Base-by-base conservation (phyloP, 2,888 invertebrate species). In the Apodemia mormo region DNA sequence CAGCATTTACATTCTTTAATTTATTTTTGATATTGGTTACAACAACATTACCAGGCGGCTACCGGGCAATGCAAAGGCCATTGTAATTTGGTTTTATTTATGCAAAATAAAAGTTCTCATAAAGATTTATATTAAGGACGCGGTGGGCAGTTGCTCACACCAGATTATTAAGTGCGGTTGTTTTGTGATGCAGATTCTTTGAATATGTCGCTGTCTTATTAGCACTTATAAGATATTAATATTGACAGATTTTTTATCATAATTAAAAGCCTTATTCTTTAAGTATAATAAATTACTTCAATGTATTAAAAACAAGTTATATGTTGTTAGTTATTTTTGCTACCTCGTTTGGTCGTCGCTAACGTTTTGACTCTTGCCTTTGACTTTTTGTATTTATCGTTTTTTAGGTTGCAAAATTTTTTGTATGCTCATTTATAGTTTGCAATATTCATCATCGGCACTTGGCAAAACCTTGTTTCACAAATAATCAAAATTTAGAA, bases 81-180 rank as follows among this genome's bases (percentile, higher is more conserved):
- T 87, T 88, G 88, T 92, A 89, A 92, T 90, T 92, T 88, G 84
- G 87, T 90, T 90, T 92, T 91, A 90, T 92, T 92, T 90, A 92
- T 92, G 92, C 92, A 90, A 92, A 92, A 92, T 90, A 88, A 90
- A 89, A 88, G 85, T 82, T 77, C 80, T 79, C 81, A 79, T 83
- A 78, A 84, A 87, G 92, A 92, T 92, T 91, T 92, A 92, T 90
- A 80, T 82, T 73, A 79, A 78, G 78, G 78, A 77, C 81, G 81
- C 88, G 84, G 82, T 49, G 49, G 49, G 49, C 49, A 49, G 49
- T 49, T 49, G 82, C 77, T 76, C 77, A 76, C 70, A 68, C 69
- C 75, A 67, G 76, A 78, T 72, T 73, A 69, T 66, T 67, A 68
- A 69, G 68, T 61, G 67, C 72, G 64, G 56, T 43, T 58, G 67